Base-by-base conservation (phyloP, 2,113 vertebrate genomes). In the Gallinago media region DNA sequence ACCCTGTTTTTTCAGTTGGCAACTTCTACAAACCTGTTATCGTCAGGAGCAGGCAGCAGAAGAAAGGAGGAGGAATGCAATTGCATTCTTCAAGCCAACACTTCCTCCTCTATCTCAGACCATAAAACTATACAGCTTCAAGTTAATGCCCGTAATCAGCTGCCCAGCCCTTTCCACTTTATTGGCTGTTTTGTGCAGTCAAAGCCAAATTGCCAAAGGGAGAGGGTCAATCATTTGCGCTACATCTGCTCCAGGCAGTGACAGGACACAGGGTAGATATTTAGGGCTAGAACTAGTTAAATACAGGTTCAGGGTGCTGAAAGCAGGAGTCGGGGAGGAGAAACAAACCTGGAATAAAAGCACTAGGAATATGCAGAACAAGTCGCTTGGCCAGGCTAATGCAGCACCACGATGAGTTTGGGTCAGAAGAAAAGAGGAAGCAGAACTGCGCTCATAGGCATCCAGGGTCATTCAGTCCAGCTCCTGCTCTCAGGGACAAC, bases 111-210 rank as follows among this genome's bases (percentile, higher is more conserved):
- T 49, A 27, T 55, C 36, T 81, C 15, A 65, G 52, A 46, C 31
- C 61, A 78, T 91, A 92, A 90, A 97, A 75, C 47, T 65, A 63
- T 9, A 73, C 17, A 75, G 86, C 47, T 16, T 58, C 21, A 47
- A 84, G 65, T 72, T 46, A 80, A 88, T 84, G 44, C 72, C 34
- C 8, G 4, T 80, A 19, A 93, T 65, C 56, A 92, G 76, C 83
- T 92, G 76, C 79, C 76, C 62, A 88, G 65, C 66, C 76, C 80
- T 93, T 95, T 86, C 88, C 61, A 56, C 70, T 95, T 96, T 91
- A 95, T 92, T 84, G 92, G 85, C 52, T 96, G 88, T 74, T 96
- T 63, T 86, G 65, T 75, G 79, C 83, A 93, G 90, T 68, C 92
- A 81, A 88, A 93, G 85, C 44, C 79, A 95, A 92, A 96, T 17